Percentiles rank a stretch among this genome's conserved stretches.
These are phyloP conservation scores for Palloptera scutellata DNA, from an alignment of 2,888 invertebrate species.

Conservation along the genomic window DNA sequence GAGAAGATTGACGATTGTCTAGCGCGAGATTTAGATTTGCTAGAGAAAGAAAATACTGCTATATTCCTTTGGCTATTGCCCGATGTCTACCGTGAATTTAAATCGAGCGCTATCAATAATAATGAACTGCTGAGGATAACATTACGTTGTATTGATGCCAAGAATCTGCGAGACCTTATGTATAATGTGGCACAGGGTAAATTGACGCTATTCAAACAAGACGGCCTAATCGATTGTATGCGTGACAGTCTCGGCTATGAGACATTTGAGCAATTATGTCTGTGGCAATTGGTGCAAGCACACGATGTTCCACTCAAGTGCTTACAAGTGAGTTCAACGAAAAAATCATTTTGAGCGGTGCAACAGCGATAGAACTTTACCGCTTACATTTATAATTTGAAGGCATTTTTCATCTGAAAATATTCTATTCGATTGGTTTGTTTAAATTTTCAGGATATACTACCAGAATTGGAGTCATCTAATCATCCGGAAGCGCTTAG, in stretches of 20 bases:
- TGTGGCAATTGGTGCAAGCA: conserved; percentile 95
- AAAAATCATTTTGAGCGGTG: no score
- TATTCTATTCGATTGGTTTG: neutral
- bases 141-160: conserved; percentile 88
- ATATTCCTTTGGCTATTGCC: conserved; percentile 93
- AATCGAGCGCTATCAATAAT: conserved; percentile 86
- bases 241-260: conserved; percentile 93
- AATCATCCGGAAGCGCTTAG: conserved; percentile 93
- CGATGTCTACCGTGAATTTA: conserved; percentile 90
- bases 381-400: neutral
- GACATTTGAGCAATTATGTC: conserved; percentile 95
- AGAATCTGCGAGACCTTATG: conserved; percentile 88
- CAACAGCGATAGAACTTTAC: no score
- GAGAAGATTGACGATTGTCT: conserved; percentile 65
- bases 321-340: conserved; percentile 67
- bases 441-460: conserved; percentile 63
- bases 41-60: conserved; percentile 88
- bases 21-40: conserved; percentile 81
- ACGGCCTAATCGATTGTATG: conserved; percentile 77
- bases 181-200: conserved; percentile 91
- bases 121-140: conserved; percentile 87
- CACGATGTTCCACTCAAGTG: conserved; percentile 94
- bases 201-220: conserved; percentile 79
- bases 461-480: conserved; percentile 79
- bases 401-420: neutral